Evolutionary conservation across 30 jellyfish, hydroid and myxozoan species (phyloP), one percentile per base, ranked within the genome.

Genomic region (Turritopsis rubra): DNA sequence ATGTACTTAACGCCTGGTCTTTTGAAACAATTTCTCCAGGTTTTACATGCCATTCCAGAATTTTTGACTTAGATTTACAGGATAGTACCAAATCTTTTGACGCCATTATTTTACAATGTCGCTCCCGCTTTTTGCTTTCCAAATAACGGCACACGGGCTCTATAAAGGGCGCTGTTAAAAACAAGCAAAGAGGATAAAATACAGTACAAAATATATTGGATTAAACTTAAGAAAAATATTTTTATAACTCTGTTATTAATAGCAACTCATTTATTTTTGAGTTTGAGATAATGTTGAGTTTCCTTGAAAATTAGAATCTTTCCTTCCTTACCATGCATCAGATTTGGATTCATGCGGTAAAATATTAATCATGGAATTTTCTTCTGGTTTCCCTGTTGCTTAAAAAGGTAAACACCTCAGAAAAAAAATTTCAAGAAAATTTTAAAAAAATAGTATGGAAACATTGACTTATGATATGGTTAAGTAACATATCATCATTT

Each of bases 11-110:
- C 13, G 79, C 82, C 23, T 89, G 81, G 65, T 92, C 96, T 85
- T 85, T 92, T 54, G 29, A 80, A 28, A 92, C 91, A 17, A 73
- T 91, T 30, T 85, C 95, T 70, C 91, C 95, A 60, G 76, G 89
- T 66, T 85, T 84, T n/a, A 92, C 98, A 68, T 66, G 95, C 98
- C 96, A 92, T 85, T 88, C 84, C 66, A 85, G 28, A 24, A 92
- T 78, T 66, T 88, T 88, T 9, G 95, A 85, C 29, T 81, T 66
- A 65, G 79, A 84, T 26, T 78, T 76, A 18, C 91, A 86, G 18
- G 98, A 92, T 17, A 88, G 73, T 9, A 93, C 96, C 30, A 92
- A 84, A 41, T 84, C 95, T 65, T 95, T 23, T 66, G 28, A n/a
- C 76, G 28, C 76, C 27, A 26, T 66, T 66, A 21, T 17, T 54